Evolutionary conservation across 2,797 vertebrate genomes (phyloP), one percentile per base, ranked within the genome.

Genomic region (Coccyzus lansbergi): DNA sequence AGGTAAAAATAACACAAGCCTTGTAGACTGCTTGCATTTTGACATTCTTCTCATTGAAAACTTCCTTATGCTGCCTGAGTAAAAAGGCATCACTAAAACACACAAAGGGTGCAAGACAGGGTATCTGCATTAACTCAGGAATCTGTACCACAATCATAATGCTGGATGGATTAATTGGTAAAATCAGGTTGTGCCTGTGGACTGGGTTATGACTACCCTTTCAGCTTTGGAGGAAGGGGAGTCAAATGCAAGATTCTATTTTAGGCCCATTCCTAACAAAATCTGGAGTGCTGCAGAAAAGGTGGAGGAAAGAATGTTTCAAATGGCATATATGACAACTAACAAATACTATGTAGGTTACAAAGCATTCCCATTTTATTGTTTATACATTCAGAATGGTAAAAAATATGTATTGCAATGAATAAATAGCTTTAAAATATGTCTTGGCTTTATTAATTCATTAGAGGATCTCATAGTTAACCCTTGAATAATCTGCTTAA

Each of bases 401-500:
- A 55, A 26, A 36, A 93, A 95, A 83, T 29, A 83, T 58, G 49
- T 85, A 71, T 14, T 9, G 13, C 4, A 4, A 71, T 21, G 69
- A 78, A 89, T 72, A 63, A 65, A 67, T 56, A 90, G 84, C 52
- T 93, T 96, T 88, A 67, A 78, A 94, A 65, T 85, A 87, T 76
- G n/a, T 76, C 69, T 94, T 59, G 34, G 52, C 81, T 94, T 93
- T 95, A 94, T 92, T 91, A 88, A 92, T 96, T 95, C 82, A 49
- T 94, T 95, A 95, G 72, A 51, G 65, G 69, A 88, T 91, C 86
- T 94, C 84, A 60, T 72, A 83, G 76, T 95, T 91, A 93, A 97
- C 94, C 65, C 79, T 90, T 95, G 80, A 95, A 79, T 92, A 96
- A 97, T 90, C 79, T 86, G 91, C 88, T 96, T 96, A 93, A 92